Base-by-base conservation (phyloP, 1,140 invertebrate species). In the Drosophila punjabiensis region DNA sequence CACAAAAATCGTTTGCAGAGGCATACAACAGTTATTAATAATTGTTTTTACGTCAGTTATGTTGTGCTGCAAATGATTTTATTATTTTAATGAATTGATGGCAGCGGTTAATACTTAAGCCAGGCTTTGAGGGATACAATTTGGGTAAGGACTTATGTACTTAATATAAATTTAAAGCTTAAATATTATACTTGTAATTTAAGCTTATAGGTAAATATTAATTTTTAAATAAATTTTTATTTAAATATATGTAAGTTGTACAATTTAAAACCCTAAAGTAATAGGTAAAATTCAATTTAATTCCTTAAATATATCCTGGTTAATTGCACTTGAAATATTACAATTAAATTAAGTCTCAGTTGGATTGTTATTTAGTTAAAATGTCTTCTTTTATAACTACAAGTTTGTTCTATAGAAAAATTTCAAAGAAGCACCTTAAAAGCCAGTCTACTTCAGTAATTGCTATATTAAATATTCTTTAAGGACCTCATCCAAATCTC, bases 31-130 rank as follows among this genome's bases (percentile, higher is more conserved):
- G 47, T n/a, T 45, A 68, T 45, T 37, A 35, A 68, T 47, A 56
- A 37, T 70, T 32, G 48, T 18, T 56, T 39, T 32, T 9, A 9
- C 55, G 69, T 41, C 65, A 73, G 28, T 43, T 52, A 53, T 66
- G n/a, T 20, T 24, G 13, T 28, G 52, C 45, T 13, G 35, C 18
- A 43, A 41, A 14, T 58, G 20, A 11, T 16, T 24, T n/a, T 13
- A 24, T 39, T 69, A 11, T 20, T 13, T 30, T 18, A 37, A 56
- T 20, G 5, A 28, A 47, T 47, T 48, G 14, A 48, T 47, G 28
- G 9, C n/a, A 32, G 14, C 8, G 7, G 5, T 63, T 33, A 10
- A 30, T 10, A 18, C 14, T 35, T 11, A 61, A 60, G 30, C 5
- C 18, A 13, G 63, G 14, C 18, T 33, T 24, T 13, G 6, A 33